Percentiles rank a stretch among this genome's conserved stretches.
Conservation (phyloP, 2,888 invertebrate genomes). For the Orchestes rusci region DNA sequence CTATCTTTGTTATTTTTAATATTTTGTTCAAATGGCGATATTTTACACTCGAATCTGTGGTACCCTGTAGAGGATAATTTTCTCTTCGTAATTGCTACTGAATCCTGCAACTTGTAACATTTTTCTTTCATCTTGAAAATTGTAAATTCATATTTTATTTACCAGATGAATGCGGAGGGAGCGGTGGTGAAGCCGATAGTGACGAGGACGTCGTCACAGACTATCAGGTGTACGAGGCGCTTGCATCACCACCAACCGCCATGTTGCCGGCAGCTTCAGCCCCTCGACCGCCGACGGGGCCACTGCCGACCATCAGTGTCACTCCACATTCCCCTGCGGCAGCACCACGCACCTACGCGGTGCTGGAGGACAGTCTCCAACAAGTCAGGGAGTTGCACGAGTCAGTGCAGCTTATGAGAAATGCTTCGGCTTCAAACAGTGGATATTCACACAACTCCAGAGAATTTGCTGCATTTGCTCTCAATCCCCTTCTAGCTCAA, state of each 20-base stretch:
- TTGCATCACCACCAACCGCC: slow-evolving; percentile 12
- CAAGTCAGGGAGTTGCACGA: slow-evolving; percentile 70
- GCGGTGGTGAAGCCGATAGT: slow-evolving; percentile 66
- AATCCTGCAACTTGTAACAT: too few relatives aligned
- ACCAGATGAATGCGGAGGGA: slow-evolving; percentile 62
- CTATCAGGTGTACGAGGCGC: slow-evolving; percentile 49
- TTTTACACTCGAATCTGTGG: too few relatives aligned
- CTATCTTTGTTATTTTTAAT: too few relatives aligned
- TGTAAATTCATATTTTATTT: too few relatives aligned
- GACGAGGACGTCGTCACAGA: slow-evolving; percentile 76
- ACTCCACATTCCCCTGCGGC: slow-evolving; percentile 79
- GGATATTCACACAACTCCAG: slow-evolving; percentile 31
- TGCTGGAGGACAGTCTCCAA: slow-evolving; percentile 61
- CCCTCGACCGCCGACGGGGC: slow-evolving; percentile 39
- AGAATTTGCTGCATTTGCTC: slow-evolving; percentile 38
- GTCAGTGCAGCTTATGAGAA: slow-evolving; percentile 70
- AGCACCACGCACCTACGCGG: slow-evolving; percentile 60
- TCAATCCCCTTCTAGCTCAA: slow-evolving; percentile 42
- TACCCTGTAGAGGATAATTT: too few relatives aligned
- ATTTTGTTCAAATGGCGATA: too few relatives aligned
- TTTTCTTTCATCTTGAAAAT: too few relatives aligned
- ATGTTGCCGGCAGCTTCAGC: slow-evolving; percentile 32
- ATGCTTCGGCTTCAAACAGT: slow-evolving; percentile 45
- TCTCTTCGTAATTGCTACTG: too few relatives aligned
- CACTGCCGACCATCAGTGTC: slow-evolving; percentile 76